Conservation (phyloP, 2,113 vertebrate species). For the Myotis lucifugus region DNA sequence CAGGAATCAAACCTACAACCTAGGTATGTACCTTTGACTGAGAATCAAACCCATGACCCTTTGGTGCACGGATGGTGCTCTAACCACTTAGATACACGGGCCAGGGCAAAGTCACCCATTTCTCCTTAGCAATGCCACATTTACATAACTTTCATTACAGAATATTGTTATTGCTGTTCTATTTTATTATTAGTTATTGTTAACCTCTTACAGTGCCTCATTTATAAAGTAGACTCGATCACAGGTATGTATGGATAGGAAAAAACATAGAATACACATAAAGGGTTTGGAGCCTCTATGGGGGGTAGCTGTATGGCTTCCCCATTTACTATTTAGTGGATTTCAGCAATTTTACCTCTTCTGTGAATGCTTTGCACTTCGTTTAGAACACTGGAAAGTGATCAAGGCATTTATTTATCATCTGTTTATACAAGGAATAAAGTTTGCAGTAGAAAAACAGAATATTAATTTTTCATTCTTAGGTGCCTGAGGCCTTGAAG, state of each 20-base stretch:
- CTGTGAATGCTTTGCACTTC: background rate
- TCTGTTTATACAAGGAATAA: background rate
- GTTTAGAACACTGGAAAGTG: background rate
- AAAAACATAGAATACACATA: background rate
- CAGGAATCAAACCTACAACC: no score
- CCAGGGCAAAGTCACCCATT: background rate
- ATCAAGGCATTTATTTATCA: background rate
- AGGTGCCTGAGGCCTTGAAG: background rate
- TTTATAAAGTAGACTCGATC: background rate
- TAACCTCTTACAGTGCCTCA: background rate
- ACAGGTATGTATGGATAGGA: background rate
- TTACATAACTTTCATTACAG: background rate
- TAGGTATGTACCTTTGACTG: no score
- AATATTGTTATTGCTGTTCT: background rate
- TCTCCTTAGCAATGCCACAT: background rate
- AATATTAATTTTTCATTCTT: background rate
- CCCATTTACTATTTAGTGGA: background rate
- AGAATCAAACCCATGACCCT: no score
- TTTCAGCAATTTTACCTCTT: background rate
- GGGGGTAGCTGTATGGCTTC: background rate
- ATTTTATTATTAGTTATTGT: background rate
- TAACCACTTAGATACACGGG: no score
- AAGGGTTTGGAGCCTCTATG: background rate
- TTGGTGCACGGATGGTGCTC: no score
- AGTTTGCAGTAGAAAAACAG: background rate